Conservation (phyloP, 2,113 vertebrate genomes). For the Sapayoa aenigma region DNA sequence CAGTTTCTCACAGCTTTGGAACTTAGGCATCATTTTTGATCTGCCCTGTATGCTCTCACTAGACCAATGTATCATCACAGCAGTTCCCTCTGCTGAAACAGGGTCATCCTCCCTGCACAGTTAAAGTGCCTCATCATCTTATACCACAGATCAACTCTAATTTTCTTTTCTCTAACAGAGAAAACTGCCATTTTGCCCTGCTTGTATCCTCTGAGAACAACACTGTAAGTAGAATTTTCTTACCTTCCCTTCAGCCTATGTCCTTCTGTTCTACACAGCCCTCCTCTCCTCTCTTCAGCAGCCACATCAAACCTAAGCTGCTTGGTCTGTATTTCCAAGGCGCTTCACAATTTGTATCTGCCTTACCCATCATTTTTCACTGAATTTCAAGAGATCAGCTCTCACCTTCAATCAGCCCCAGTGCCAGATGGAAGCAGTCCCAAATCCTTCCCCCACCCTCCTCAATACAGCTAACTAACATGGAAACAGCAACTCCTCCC, state of each 20-base stretch:
- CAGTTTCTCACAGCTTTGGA: neutral
- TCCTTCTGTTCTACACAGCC: neutral
- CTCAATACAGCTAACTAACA: slow-evolving; percentile 36
- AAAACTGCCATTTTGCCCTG: neutral
- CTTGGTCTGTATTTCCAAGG: neutral
- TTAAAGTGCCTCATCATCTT: neutral
- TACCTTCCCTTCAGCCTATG: neutral
- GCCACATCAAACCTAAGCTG: neutral
- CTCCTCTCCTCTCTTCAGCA: neutral
- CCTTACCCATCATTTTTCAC: neutral
- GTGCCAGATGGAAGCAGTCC: slow-evolving; percentile 53
- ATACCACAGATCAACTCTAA: neutral
- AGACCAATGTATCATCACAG: slow-evolving; percentile 5
- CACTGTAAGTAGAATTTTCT: neutral
- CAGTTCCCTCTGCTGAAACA: slow-evolving; percentile 2
- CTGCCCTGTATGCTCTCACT: neutral
- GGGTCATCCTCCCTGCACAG: neutral
- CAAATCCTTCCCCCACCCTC: neutral
- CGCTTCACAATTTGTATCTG: neutral
- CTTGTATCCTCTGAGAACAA: neutral
- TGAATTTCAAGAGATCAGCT: slow-evolving; percentile 39
- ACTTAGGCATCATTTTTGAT: neutral
- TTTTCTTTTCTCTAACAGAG: neutral
- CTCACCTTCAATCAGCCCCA: slow-evolving; percentile 46
- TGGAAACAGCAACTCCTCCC: slow-evolving; percentile 49